Evolutionary conservation across 2,113 vertebrate species (phyloP).

Genomic region (Corythoichthys intestinalis): DNA sequence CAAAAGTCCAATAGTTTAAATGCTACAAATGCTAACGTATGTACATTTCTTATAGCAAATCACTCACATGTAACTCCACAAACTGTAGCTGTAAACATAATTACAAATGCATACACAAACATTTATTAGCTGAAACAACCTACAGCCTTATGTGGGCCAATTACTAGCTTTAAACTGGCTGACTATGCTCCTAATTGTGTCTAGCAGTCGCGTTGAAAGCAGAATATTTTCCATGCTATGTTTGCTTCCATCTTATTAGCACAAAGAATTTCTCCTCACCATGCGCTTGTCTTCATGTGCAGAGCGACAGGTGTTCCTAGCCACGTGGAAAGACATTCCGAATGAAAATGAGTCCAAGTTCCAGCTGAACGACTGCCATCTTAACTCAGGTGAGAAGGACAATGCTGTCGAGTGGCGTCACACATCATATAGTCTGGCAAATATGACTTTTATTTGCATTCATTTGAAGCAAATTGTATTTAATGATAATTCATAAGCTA

Average conservation of each 20-base stretch:
- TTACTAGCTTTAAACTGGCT: no score
- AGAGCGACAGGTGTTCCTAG: conserved; percentile 95
- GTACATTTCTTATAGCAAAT: no score
- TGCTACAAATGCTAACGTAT: no score
- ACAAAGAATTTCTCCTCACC: conserved; percentile 11
- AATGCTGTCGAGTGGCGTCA: background rate
- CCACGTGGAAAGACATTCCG: conserved; percentile 98
- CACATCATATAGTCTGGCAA: background rate
- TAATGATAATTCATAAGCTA: conserved; percentile 39
- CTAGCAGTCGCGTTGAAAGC: background rate
- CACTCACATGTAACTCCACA: no score
- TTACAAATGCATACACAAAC: no score
- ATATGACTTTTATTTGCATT: conserved; percentile 13
- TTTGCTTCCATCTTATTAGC: background rate
- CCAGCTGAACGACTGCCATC: conserved; percentile 93
- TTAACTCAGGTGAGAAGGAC: conserved; percentile 79
- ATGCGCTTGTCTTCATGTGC: conserved; percentile 38
- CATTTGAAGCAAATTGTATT: conserved; percentile 42
- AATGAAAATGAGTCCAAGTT: conserved; percentile 94
- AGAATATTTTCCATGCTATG: background rate
- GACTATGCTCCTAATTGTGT: no score
- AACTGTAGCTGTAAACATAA: no score
- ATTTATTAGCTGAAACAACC: no score
- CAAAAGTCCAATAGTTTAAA: no score
- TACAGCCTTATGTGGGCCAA: no score